These are phyloP conservation scores for Halcyon leucocephala DNA, from an alignment of 2,797 vertebrate species.

Conservation along the genomic window DNA sequence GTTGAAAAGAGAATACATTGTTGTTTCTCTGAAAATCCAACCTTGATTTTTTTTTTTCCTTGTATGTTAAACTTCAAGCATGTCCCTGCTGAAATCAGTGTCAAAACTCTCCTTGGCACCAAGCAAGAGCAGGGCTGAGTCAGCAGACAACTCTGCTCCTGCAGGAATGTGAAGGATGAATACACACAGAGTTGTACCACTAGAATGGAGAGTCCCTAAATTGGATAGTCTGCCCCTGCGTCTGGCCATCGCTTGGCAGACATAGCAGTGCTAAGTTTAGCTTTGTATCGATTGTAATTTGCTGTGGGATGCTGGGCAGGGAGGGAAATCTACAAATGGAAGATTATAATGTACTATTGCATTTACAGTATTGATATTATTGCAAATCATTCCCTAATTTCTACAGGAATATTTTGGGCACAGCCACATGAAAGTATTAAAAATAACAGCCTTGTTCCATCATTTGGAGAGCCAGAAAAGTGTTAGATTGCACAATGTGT, in stretches of 20 bases:
- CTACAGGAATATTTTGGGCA: constrained; percentile 41
- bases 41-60: not conserved
- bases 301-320: constrained; percentile 30
- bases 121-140: not conserved
- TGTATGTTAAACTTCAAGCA: not conserved
- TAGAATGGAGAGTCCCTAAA: constrained; percentile 5
- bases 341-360: constrained; percentile 64
- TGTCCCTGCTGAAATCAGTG: not conserved
- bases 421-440: constrained; percentile 33
- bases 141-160: not conserved
- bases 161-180: not conserved
- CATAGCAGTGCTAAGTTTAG: constrained; percentile 64
- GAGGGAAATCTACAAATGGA: constrained; percentile 38
- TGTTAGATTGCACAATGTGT: not conserved
- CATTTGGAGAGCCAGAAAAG: not conserved
- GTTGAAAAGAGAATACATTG: not conserved
- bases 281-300: constrained; percentile 57
- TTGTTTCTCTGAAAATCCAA: not conserved
- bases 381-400: constrained; percentile 54
- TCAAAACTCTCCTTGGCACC: constrained; percentile 1
- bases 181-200: not conserved
- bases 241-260: constrained; percentile 47
- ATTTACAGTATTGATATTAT: constrained; percentile 61
- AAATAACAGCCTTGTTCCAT: not conserved
- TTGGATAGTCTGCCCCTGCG: not conserved